phyloP scores from a whole-genome alignment of 1,140 invertebrate species.

The Elysia chlorotica region DNA sequence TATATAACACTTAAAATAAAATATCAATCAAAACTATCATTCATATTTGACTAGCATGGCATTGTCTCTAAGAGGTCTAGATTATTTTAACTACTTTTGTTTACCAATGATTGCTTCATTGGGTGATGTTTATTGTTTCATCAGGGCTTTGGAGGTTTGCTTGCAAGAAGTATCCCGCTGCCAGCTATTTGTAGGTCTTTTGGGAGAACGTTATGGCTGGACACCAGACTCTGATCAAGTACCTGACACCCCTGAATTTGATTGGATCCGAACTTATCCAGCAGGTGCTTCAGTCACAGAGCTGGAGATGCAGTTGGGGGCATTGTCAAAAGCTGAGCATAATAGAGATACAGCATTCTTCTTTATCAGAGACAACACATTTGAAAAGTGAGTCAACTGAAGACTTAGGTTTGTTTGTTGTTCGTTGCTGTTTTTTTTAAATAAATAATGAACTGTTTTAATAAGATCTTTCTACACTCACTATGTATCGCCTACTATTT shows the following conservation, averaged over 20 bases:
- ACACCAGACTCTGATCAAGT: slow-evolving; percentile 48
- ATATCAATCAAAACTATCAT: too few relatives aligned
- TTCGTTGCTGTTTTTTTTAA: not conserved
- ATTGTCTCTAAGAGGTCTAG: too few relatives aligned
- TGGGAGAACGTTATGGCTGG: slow-evolving; percentile 63
- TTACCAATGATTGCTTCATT: too few relatives aligned
- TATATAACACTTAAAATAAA: too few relatives aligned
- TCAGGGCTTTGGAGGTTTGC: slow-evolving; percentile 61
- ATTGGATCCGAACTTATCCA: slow-evolving; percentile 60
- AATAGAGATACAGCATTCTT: slow-evolving; percentile 58
- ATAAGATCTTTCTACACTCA: too few relatives aligned
- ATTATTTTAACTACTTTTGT: too few relatives aligned
- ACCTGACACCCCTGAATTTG: slow-evolving; percentile 51
- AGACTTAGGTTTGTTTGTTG: not conserved
- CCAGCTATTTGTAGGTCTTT: slow-evolving; percentile 63
- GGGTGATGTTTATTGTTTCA: too few relatives aligned
- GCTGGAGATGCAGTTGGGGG: slow-evolving; percentile 61
- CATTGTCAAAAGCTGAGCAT: slow-evolving; percentile 41
- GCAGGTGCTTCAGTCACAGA: slow-evolving; percentile 63
- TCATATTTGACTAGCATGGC: too few relatives aligned
- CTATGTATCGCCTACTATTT: too few relatives aligned
- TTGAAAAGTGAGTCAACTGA: slow-evolving; percentile 44
- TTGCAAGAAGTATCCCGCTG: slow-evolving; percentile 61
- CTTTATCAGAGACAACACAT: slow-evolving; percentile 54
- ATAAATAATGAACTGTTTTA: too few relatives aligned